phyloP scores from a whole-genome alignment of 2,113 vertebrate genomes.

The Stigmatopora nigra region DNA sequence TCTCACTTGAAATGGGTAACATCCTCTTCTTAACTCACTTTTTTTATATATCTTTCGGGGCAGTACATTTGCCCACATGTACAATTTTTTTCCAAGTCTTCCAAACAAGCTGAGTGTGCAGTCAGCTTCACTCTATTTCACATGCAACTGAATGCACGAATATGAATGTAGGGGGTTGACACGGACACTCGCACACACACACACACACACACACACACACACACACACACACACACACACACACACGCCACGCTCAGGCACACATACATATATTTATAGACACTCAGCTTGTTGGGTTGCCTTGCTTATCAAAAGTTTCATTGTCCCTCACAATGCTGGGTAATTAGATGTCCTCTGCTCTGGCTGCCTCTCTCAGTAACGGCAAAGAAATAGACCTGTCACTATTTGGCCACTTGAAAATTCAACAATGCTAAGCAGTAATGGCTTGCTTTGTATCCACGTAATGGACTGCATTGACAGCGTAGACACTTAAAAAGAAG shows the following conservation, averaged over 20 bases:
- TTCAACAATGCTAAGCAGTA: slow-evolving; percentile 71
- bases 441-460: slow-evolving; percentile 67
- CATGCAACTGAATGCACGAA: slow-evolving; percentile 13
- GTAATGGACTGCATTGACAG: slow-evolving; percentile 61
- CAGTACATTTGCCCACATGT: neutral
- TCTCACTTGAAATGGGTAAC: neutral
- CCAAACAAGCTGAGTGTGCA: slow-evolving; percentile 8
- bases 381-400: slow-evolving; percentile 74
- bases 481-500: slow-evolving; percentile 56
- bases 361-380: slow-evolving; percentile 58
- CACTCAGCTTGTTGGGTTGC: slow-evolving; percentile 44
- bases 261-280: slow-evolving; percentile 16
- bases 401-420: slow-evolving; percentile 69
- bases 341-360: slow-evolving; percentile 74
- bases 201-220: slow-evolving; percentile 2
- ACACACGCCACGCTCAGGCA: slow-evolving; percentile 9
- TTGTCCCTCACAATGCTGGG: slow-evolving; percentile 69
- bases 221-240: slow-evolving; percentile 11
- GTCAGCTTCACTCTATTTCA: slow-evolving; percentile 9
- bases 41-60: neutral
- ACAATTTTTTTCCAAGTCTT: slow-evolving; percentile 1
- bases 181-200: neutral
- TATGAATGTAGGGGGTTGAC: neutral
- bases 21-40: neutral
- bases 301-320: slow-evolving; percentile 68